Evolutionary conservation across 2,113 vertebrate genomes (phyloP), one percentile per base, ranked within the genome.

Genomic region (Porphyrio hochstetteri): DNA sequence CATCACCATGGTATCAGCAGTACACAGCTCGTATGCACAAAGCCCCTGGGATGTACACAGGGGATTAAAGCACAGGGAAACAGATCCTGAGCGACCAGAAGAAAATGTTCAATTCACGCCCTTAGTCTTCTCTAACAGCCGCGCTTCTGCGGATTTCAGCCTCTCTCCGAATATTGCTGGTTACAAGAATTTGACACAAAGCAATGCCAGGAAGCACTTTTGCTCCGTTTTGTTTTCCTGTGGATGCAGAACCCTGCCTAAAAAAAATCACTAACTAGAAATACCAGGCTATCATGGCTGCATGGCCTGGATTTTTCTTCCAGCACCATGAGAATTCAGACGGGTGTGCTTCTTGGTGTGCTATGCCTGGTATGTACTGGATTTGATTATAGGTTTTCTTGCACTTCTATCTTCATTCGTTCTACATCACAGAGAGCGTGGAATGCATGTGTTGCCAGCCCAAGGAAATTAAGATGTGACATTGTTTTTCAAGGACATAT

Each of bases 331-430:
- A 53, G 86, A 65, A 84, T 92, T 85, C 88, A 78, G 85, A 61
- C 9, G 86, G 88, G 46, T n/a, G 90, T 95, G 88, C 93, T 82
- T 27, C 83, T 74, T 71, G 78, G 35, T 90, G 67, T 82, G 53
- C 86, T 91, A 48, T 70, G 94, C 94, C 68, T 35, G 81, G 38
- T 70, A 24, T 25, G 48, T 63, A 83, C 95, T 96, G 95, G 91
- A 81, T 94, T 94, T 93, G 94, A 96, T 97, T 92, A 80, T 33
- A 92, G 63, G 81, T 86, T 95, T 92, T 83, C 91, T 92, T 88
- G 81, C 88, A 94, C 86, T 97, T 96, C 81, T 90, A 28, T 96
- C 93, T 96, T 96, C 94, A 76, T 97, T 95, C 96, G 91, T 91
- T 96, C 95, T 96, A 60, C 96, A 78, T 52, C 95, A 82, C 90